phyloP scores from a whole-genome alignment of 2,888 invertebrate species.

The Venusia cambrica region DNA sequence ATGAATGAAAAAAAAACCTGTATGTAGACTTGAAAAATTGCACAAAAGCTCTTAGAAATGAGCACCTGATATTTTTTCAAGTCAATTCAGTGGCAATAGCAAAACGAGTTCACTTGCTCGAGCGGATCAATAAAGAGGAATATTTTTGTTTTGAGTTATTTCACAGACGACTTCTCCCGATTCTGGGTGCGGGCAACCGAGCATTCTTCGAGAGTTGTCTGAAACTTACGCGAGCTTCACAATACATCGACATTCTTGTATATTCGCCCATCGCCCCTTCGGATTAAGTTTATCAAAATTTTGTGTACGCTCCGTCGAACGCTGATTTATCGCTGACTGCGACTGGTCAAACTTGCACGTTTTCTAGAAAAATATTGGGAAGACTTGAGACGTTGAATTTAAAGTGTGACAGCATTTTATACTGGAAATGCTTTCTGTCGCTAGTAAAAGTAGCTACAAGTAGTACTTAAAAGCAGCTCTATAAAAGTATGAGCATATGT shows the following conservation, averaged over 20 bases:
- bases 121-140: slow-evolving; percentile 42
- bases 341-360: slow-evolving; percentile 20
- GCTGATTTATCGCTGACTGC: slow-evolving; percentile 44
- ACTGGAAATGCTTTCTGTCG: slow-evolving; percentile 1
- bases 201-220: slow-evolving; percentile 49
- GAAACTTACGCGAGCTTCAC: slow-evolving; percentile 50
- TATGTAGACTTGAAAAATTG: too few species aligned
- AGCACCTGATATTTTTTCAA: too few species aligned
- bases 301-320: slow-evolving; percentile 42
- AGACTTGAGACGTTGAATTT: slow-evolving; percentile 8
- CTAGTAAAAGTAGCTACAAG: slow-evolving; percentile 4
- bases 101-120: slow-evolving; percentile 22
- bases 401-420: slow-evolving; percentile 16
- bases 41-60: too few species aligned
- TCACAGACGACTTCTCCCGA: slow-evolving; percentile 54
- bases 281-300: slow-evolving; percentile 57
- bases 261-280: slow-evolving; percentile 38
- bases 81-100: too few species aligned
- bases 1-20: too few species aligned
- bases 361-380: slow-evolving; percentile 14
- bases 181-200: slow-evolving; percentile 36
- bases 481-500: too few species aligned
- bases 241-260: slow-evolving; percentile 54
- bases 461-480: neutral
- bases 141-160: slow-evolving; percentile 57